Conservation (phyloP, 2,888 invertebrate genomes). For the Nemotelus pantherinus region DNA sequence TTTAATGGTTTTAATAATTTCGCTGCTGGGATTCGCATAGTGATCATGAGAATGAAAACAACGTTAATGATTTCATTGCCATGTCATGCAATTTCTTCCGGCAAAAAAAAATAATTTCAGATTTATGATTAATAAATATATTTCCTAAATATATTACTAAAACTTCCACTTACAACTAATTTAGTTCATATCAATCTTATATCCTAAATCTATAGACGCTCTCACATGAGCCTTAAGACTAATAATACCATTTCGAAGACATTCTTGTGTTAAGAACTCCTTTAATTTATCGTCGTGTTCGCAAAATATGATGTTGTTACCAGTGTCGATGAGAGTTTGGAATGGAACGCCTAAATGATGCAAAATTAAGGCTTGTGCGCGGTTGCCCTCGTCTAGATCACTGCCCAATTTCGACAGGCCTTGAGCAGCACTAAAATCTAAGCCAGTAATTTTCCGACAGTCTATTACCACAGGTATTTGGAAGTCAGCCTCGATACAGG, state of each 20-base stretch:
- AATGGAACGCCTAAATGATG: constrained; percentile 57
- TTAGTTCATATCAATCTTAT: constrained; percentile 58
- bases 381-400: constrained; percentile 57
- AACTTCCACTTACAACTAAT: neutral
- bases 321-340: constrained; percentile 60
- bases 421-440: constrained; percentile 77
- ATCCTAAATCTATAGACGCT: constrained; percentile 63
- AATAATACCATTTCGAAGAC: constrained; percentile 61
- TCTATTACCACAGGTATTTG: constrained; percentile 71
- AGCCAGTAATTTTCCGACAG: constrained; percentile 71
- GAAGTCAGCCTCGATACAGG: constrained; percentile 65
- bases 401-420: constrained; percentile 61
- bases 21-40: too few relatives aligned
- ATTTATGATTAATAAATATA: too few relatives aligned
- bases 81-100: too few relatives aligned
- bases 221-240: constrained; percentile 62
- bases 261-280: constrained; percentile 62
- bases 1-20: too few relatives aligned
- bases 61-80: too few relatives aligned
- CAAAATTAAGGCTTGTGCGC: constrained; percentile 58
- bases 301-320: constrained; percentile 62
- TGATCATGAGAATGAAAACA: too few relatives aligned
- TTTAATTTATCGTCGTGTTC: constrained; percentile 58
- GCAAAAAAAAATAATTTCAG: too few relatives aligned
- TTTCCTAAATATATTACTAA: too few relatives aligned